Evolutionary conservation across 2,797 vertebrate genomes (phyloP), one percentile per base, ranked within the genome.

Genomic region (Thaleichthys pacificus): DNA sequence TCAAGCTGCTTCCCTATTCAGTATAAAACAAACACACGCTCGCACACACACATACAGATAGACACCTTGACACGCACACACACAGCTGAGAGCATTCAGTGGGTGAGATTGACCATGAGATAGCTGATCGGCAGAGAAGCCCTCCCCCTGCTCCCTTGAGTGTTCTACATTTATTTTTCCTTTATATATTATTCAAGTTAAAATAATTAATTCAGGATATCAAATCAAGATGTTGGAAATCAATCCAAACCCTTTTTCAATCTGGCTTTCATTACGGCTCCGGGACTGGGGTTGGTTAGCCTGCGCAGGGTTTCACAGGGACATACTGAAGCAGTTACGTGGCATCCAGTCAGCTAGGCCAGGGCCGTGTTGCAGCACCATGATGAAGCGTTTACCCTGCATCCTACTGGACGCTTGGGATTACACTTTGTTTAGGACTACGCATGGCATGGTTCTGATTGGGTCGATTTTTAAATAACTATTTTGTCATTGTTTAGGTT

Each of bases 171-270:
- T 91, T 91, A 92, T 92, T 93, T 88, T 92, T 90, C 89, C 89
- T 93, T 91, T 88, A 93, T 93, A 93, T 93, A 93, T 94, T 92
- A 93, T 94, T 93, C 92, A 93, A 91, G 90, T 93, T 91, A 87
- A 90, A 93, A 91, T 93, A 92, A 94, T 94, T 93, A 93, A 93
- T 93, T 94, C 92, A 93, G 93, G 93, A 94, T 93, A 94, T 94
- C 91, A 92, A 91, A 92, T 91, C 93, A 93, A 94, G 92, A 94
- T 94, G 93, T 91, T 90, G 91, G 91, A 94, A 94, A 93, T 93
- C 89, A 92, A 93, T 93, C 92, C 90, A 91, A 90, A 88, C 82
- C 85, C 84, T 82, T 83, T 89, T 86, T 84, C 86, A 85, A 80
- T 87, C 90, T 94, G 93, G 80, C 83, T 92, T 91, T 90, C 88